Evolutionary conservation across 2,888 invertebrate species (phyloP).

Genomic region (Rugalucina vietnamica): DNA sequence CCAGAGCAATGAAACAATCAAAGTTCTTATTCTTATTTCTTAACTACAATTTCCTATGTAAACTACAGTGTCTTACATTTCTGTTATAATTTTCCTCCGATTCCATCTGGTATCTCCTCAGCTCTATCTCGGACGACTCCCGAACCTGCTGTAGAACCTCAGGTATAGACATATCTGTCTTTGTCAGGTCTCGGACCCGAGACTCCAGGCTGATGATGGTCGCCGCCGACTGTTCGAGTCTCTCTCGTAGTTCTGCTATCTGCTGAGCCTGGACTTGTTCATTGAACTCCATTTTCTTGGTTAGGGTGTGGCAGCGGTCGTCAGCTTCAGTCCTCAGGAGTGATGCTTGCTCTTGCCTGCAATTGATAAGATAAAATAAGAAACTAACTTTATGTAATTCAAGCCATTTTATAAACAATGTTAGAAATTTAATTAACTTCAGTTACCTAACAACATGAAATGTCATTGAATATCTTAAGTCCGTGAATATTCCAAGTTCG

Average conservation of each 20-base stretch:
- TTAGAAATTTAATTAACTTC: no score
- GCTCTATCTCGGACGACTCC: slow-evolving; percentile 74
- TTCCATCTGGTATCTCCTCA: slow-evolving; percentile 72
- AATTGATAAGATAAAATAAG: slow-evolving; percentile 19
- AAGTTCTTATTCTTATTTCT: no score
- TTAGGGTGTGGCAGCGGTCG: slow-evolving; percentile 72
- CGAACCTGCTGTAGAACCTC: slow-evolving; percentile 75
- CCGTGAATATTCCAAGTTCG: no score
- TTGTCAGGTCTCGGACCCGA: slow-evolving; percentile 68
- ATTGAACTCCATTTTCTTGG: slow-evolving; percentile 76
- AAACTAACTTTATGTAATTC: no score
- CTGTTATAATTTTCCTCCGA: slow-evolving; percentile 75
- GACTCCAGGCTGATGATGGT: slow-evolving; percentile 75
- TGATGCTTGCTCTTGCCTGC: slow-evolving; percentile 77
- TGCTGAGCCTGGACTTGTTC: slow-evolving; percentile 74
- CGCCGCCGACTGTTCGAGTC: slow-evolving; percentile 71
- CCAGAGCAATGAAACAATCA: no score
- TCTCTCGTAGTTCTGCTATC: slow-evolving; percentile 64
- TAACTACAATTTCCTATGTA: no score
- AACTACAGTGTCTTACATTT: slow-evolving; percentile 79
- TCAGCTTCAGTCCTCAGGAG: slow-evolving; percentile 74
- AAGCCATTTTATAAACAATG: no score
- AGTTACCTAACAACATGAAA: no score
- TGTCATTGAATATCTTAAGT: no score
- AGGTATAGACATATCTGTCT: slow-evolving; percentile 67